A percentile compares a stretch with the other conserved stretches of the same genome.
These are phyloP conservation scores for Cairina moschata DNA, from an alignment of 2,113 vertebrate species.

Conservation along the genomic window DNA sequence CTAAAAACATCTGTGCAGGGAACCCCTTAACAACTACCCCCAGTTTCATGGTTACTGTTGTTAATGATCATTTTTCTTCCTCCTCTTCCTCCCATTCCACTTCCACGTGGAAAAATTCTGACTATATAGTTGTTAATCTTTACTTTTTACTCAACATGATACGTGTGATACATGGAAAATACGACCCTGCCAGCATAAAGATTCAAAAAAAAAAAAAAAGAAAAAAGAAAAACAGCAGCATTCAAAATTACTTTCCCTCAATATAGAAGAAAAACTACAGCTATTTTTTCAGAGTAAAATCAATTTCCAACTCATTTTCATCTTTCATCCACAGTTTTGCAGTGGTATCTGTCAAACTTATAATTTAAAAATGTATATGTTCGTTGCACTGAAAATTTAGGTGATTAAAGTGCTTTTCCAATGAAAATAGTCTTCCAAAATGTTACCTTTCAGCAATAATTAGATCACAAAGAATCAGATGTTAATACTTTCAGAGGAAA, in stretches of 20 bases:
- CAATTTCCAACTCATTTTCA: background rate
- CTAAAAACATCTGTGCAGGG: background rate
- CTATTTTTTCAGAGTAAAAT: background rate
- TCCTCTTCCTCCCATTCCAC: background rate
- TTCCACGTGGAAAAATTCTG: background rate
- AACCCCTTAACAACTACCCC: background rate
- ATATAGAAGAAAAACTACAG: background rate
- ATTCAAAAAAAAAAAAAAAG: background rate
- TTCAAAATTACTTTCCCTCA: background rate
- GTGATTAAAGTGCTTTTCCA: slow-evolving; percentile 5
- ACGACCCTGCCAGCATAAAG: background rate
- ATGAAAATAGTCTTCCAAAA: slow-evolving; percentile 34
- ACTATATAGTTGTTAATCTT: background rate
- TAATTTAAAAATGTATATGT: background rate
- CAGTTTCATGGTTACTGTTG: background rate
- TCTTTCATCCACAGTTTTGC: background rate
- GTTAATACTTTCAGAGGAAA: slow-evolving; percentile 13
- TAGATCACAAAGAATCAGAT: slow-evolving; percentile 2
- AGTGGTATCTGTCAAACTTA: background rate
- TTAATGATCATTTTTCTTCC: background rate
- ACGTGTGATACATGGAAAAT: background rate
- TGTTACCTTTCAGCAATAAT: slow-evolving; percentile 13
- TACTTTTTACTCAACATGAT: background rate
- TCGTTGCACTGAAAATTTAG: background rate
- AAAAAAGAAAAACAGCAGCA: background rate